These are phyloP conservation scores for Vanessa tameamea DNA, from an alignment of 1,140 invertebrate species.

Conservation along the genomic window DNA sequence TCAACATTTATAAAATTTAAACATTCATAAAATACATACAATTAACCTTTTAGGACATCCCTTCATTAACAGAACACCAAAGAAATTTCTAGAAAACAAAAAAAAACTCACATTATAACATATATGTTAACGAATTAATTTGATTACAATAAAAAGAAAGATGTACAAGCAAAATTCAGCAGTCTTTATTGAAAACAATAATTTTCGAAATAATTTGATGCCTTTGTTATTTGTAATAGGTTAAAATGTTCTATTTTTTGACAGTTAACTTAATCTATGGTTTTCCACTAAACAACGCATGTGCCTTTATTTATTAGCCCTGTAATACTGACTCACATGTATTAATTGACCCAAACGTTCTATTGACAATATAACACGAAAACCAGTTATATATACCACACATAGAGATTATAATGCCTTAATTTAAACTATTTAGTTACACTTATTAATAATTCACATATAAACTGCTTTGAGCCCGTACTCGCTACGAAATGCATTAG, in stretches of 20 bases:
- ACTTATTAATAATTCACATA: conserved; percentile 76
- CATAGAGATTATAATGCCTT: conserved; percentile 68
- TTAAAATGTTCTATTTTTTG: not conserved
- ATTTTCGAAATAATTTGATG: not conserved
- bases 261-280: not conserved
- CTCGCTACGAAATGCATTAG: conserved; percentile 64
- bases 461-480: conserved; percentile 76
- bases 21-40: conserved; percentile 31
- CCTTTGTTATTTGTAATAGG: not conserved
- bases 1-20: conserved; percentile 24
- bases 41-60: conserved; percentile 27
- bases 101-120: not conserved
- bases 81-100: conserved; percentile 18
- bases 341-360: conserved; percentile 62
- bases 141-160: not conserved
- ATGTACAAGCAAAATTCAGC: conserved; percentile 17
- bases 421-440: conserved; percentile 43
- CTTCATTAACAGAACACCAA: conserved; percentile 24
- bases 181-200: conserved; percentile 11
- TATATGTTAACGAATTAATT: not conserved
- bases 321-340: conserved; percentile 77
- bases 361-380: not conserved
- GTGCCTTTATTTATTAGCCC: conserved; percentile 50
- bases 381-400: conserved; percentile 37
- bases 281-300: not conserved